Percentiles rank a stretch among this genome's conserved stretches.
These are phyloP conservation scores for Ciconia boyciana DNA, from an alignment of 2,113 vertebrate genomes.

Conservation along the genomic window DNA sequence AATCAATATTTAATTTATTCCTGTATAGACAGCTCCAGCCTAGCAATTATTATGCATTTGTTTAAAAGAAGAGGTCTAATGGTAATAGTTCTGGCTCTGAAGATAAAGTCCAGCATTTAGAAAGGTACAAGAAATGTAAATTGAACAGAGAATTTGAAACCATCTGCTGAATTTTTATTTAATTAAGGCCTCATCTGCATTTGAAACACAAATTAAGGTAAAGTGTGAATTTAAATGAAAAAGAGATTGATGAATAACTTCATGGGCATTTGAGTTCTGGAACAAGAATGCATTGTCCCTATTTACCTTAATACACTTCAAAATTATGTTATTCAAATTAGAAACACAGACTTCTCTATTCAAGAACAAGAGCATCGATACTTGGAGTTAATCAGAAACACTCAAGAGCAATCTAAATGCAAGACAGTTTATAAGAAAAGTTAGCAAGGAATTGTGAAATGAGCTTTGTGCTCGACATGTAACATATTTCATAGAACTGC, in stretches of 20 bases:
- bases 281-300: constrained; percentile 50
- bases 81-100: neutral
- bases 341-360: constrained; percentile 32
- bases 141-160: constrained; percentile 41
- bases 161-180: constrained; percentile 67
- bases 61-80: constrained; percentile 7
- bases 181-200: constrained; percentile 66
- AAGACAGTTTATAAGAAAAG: neutral
- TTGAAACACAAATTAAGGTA: constrained; percentile 64
- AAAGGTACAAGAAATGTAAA: constrained; percentile 60
- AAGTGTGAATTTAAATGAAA: constrained; percentile 65
- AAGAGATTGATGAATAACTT: constrained; percentile 64
- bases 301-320: constrained; percentile 28
- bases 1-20: constrained; percentile 33
- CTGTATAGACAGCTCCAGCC: neutral
- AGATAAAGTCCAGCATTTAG: constrained; percentile 46
- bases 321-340: constrained; percentile 50
- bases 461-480: neutral
- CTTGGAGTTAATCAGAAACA: constrained; percentile 44
- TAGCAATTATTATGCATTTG: neutral
- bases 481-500: neutral
- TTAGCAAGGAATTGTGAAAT: constrained; percentile 20
- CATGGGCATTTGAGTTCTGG: constrained; percentile 2
- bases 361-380: constrained; percentile 4
- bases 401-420: neutral